Percentiles rank a stretch among this genome's conserved stretches.
phyloP scores from a whole-genome alignment of 2,888 invertebrate genomes.

The Tinea semifulvella region DNA sequence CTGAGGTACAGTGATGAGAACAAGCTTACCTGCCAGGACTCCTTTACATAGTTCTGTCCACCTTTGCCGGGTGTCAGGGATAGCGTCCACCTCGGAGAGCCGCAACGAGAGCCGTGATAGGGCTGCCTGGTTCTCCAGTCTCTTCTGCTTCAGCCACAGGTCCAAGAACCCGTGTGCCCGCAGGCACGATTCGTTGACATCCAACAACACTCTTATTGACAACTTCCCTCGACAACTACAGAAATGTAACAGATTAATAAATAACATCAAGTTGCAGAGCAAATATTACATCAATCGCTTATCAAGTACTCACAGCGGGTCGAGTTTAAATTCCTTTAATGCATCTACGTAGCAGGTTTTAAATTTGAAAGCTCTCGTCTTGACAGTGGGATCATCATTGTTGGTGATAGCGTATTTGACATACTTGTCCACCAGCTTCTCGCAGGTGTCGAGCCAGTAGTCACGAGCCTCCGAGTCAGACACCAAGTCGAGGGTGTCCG shows the following conservation, averaged over 20 bases:
- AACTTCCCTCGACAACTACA: conserved; percentile 81
- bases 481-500: conserved; percentile 91
- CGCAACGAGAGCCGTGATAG: conserved; percentile 73
- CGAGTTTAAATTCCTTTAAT: conserved; percentile 75
- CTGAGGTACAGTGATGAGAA: no score
- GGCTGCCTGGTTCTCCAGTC: conserved; percentile 85
- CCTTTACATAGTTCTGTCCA: conserved; percentile 74
- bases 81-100: conserved; percentile 73
- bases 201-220: conserved; percentile 88
- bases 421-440: conserved; percentile 86
- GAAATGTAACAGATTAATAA: no score
- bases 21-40: conserved; percentile 69
- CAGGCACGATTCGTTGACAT: conserved; percentile 91
- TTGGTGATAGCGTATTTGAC: conserved; percentile 83
- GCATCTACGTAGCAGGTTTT: conserved; percentile 84
- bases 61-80: conserved; percentile 64
- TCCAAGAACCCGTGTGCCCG: conserved; percentile 93
- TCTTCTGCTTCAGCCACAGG: conserved; percentile 86
- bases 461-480: conserved; percentile 84
- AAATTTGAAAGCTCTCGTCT: conserved; percentile 81
- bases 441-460: conserved; percentile 94
- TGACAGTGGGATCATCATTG: conserved; percentile 77
- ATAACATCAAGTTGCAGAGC: conserved; percentile 15
- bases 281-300: neutral
- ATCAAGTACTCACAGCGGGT: conserved; percentile 76